A percentile compares a stretch with the other conserved stretches of the same genome.
Conservation (phyloP, 2,797 vertebrate species). For the Pangasius macronema region DNA sequence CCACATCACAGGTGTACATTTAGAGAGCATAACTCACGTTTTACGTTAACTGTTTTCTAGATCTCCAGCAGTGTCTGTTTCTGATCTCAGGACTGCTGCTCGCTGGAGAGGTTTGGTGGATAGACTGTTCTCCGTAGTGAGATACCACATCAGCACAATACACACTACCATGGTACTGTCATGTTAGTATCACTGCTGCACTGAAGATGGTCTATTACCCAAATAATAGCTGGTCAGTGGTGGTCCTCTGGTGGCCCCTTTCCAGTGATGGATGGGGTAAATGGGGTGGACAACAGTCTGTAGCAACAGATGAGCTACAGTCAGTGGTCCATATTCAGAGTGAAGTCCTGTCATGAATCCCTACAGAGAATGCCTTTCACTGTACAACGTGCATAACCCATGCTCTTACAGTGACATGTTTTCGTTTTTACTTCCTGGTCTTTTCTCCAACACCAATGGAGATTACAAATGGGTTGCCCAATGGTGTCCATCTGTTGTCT, state of each 20-base stretch:
- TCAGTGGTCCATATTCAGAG: not conserved
- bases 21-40: not conserved
- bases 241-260: not conserved
- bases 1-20: not conserved
- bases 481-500: constrained; percentile 1
- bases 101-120: not conserved
- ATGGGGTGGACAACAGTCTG: not conserved
- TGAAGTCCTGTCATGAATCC: not conserved
- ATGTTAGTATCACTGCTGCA: not conserved
- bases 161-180: not conserved
- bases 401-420: not conserved
- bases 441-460: not conserved
- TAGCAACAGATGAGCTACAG: not conserved
- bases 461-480: not conserved
- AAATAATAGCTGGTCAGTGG: not conserved
- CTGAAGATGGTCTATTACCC: not conserved
- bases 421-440: not conserved
- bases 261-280: not conserved
- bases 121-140: not conserved
- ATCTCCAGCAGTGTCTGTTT: not conserved
- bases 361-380: not conserved
- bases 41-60: not conserved
- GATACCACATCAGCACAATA: not conserved
- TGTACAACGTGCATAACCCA: not conserved
- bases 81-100: not conserved